These are phyloP conservation scores for Coendou prehensilis DNA, from an alignment of 2,797 vertebrate species.

Conservation along the genomic window DNA sequence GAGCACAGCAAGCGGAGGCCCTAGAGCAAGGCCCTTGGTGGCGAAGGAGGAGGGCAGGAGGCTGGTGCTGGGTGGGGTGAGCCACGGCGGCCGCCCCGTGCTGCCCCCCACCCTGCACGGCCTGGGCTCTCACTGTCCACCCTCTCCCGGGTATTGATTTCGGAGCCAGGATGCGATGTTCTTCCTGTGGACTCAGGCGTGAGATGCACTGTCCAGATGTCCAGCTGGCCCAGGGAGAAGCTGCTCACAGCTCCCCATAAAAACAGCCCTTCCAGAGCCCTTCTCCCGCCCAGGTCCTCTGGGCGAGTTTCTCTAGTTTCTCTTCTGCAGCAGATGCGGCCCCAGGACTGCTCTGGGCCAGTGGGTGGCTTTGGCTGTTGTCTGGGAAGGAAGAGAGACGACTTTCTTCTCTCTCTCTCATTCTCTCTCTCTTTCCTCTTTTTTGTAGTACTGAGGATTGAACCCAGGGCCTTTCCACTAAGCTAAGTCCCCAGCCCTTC, in stretches of 20 bases:
- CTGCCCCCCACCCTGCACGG: neutral
- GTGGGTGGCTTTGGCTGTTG: neutral
- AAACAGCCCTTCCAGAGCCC: conserved; percentile 18
- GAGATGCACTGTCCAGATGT: conserved; percentile 79
- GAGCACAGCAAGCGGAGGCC: neutral
- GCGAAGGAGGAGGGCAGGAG: too few species aligned
- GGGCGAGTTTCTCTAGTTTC: neutral
- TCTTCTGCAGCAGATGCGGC: neutral
- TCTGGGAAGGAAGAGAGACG: neutral
- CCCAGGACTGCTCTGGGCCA: neutral
- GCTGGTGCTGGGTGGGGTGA: neutral
- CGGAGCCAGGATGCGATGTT: conserved; percentile 60
- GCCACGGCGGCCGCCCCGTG: neutral
- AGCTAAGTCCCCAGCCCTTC: neutral
- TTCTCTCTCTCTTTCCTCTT: too few species aligned
- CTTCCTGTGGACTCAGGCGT: conserved; percentile 35
- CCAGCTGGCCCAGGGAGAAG: conserved; percentile 36
- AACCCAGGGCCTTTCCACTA: neutral
- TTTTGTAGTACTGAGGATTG: neutral
- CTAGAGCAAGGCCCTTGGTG: too few species aligned
- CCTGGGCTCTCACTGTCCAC: neutral
- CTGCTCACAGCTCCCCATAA: conserved; percentile 5
- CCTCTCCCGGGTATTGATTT: neutral
- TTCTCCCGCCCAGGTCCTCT: neutral
- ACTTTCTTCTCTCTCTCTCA: neutral